phyloP scores from a whole-genome alignment of 2,113 vertebrate species.

The Cyprinodon brontotheroides region DNA sequence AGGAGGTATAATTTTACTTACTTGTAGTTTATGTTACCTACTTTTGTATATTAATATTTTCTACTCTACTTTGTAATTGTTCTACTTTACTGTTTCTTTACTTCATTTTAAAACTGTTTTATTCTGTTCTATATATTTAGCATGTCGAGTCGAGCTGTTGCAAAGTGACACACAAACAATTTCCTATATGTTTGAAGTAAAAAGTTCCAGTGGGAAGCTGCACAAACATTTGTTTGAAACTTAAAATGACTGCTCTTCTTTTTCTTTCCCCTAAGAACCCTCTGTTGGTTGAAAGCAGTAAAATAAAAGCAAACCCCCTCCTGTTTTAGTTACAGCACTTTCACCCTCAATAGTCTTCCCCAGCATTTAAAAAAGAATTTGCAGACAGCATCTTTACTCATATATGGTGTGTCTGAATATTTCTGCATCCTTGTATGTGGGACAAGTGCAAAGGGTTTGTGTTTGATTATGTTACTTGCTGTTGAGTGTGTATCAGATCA shows the following conservation, averaged over 20 bases:
- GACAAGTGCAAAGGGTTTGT: slow-evolving; percentile 41
- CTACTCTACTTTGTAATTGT: too few species aligned
- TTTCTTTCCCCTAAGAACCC: slow-evolving; percentile 44
- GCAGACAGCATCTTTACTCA: slow-evolving; percentile 39
- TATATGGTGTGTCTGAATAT: slow-evolving; percentile 23
- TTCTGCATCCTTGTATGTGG: slow-evolving; percentile 29
- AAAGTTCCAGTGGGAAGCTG: slow-evolving; percentile 42
- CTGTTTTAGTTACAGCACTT: slow-evolving; percentile 47
- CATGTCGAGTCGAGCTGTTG: background rate
- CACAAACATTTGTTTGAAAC: slow-evolving; percentile 60
- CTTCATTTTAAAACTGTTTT: too few species aligned
- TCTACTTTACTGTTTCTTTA: too few species aligned
- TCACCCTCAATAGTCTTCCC: slow-evolving; percentile 43
- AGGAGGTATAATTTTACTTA: too few species aligned
- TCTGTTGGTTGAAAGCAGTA: slow-evolving; percentile 39
- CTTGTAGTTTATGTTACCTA: too few species aligned
- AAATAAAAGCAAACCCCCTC: slow-evolving; percentile 51
- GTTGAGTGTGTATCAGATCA: slow-evolving; percentile 15
- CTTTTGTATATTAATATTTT: too few species aligned
- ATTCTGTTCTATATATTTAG: background rate
- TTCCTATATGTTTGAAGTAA: slow-evolving; percentile 43
- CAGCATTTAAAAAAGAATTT: slow-evolving; percentile 48
- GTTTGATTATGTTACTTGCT: slow-evolving; percentile 24
- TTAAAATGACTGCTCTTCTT: slow-evolving; percentile 49
- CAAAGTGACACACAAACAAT: background rate